Evolutionary conservation across 2,113 vertebrate species (phyloP), one percentile per base, ranked within the genome.

Genomic region (Egretta garzetta): DNA sequence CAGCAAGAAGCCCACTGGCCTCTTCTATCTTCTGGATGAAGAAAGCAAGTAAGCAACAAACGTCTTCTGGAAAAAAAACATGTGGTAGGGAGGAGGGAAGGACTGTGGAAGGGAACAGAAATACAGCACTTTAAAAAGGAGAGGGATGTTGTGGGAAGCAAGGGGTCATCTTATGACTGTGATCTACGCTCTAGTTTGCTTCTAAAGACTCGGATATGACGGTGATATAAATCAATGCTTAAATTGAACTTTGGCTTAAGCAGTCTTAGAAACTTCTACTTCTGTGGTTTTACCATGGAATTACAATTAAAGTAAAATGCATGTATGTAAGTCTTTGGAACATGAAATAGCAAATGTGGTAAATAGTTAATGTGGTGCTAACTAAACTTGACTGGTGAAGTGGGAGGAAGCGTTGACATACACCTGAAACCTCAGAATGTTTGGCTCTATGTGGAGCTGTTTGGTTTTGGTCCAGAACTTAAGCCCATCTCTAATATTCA

Each of bases 1-100:
- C 98, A 99, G 99, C 99, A 99, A 99, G 98, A 99, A 99, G 73
- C 99, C 99, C 89, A 99, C 99, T 0, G 99, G 99, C 45, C 98
- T 99, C 88, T 99, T 99, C 86, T 99, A 99, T 97, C 98, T 99
- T 86, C 98, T 99, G 90, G 99, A 99, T 49, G 99, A 99, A 97
- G 99, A 99, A 98, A 99, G 99, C 99, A 99, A 99, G 99, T 99
- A 98, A 97, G 99, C 95, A 43, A 75, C n/a, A 79, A 66, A 32
- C 1, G 1, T 73, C 24, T 88, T 94, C 68, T 93, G 82, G 82
- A 3, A 49, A 60, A 55, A 30, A 50, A 33, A 9, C 5, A 6
- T 56, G 33, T 93, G 86, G 59, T 43, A 55, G 71, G 50, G 83
- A 79, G 82, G 92, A 94, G 94, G 90, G 80, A 91, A 75, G 77